These are phyloP conservation scores for Thalassophryne amazonica DNA, from an alignment of 2,797 vertebrate genomes.

Conservation along the genomic window DNA sequence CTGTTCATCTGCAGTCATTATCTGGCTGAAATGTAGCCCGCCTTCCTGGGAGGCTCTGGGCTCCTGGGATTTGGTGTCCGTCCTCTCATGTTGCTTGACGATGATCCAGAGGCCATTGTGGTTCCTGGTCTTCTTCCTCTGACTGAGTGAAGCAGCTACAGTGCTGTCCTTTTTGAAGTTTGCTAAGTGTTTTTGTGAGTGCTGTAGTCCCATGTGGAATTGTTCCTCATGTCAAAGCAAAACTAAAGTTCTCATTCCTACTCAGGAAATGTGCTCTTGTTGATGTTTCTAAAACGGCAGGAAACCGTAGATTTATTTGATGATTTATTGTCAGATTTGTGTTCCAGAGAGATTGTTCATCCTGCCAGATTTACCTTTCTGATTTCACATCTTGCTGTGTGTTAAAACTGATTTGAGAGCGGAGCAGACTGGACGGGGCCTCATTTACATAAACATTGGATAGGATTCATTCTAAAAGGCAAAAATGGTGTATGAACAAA, in stretches of 20 bases:
- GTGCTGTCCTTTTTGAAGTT: constrained; percentile 6
- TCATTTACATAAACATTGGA: too few species aligned
- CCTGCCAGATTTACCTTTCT: too few species aligned
- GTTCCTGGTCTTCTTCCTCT: constrained; percentile 12
- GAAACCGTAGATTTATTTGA: too few species aligned
- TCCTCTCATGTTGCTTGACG: constrained; percentile 24
- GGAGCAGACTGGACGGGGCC: too few species aligned
- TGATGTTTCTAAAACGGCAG: neutral
- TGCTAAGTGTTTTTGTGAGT: constrained; percentile 50
- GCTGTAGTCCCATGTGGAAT: constrained; percentile 32
- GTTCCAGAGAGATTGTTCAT: too few species aligned
- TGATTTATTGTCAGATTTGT: too few species aligned
- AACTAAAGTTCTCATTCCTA: constrained; percentile 2
- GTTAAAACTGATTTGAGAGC: too few species aligned
- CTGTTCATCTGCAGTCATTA: constrained; percentile 48
- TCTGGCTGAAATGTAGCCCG: constrained; percentile 41
- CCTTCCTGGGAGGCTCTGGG: constrained; percentile 7
- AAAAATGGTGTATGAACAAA: too few species aligned
- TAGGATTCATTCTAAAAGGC: too few species aligned
- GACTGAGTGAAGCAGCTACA: constrained; percentile 5
- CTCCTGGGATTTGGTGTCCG: constrained; percentile 27
- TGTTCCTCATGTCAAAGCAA: constrained; percentile 25
- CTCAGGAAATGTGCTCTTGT: neutral
- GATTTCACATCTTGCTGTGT: too few species aligned
- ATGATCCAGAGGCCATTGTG: constrained; percentile 23